phyloP scores from a whole-genome alignment of 2,797 vertebrate species.

The Tokudaia tokunoshimensis region DNA sequence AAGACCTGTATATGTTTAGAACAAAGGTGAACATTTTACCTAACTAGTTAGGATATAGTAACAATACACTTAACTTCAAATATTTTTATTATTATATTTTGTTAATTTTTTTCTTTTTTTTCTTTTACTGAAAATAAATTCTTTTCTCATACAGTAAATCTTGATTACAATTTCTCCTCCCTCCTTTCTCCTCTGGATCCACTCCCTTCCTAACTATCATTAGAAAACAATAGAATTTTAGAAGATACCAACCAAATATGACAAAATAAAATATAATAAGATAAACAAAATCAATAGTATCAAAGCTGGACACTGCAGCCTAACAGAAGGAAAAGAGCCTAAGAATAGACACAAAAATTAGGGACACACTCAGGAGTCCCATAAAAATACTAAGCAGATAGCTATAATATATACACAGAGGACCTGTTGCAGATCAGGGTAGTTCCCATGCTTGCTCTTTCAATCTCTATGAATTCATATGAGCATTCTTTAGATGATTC shows the following conservation, averaged over 20 bases:
- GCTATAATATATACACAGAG: background rate
- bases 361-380: background rate
- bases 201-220: background rate
- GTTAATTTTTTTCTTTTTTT: background rate
- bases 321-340: background rate
- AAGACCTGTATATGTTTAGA: background rate
- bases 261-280: background rate
- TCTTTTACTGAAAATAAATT: background rate
- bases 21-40: background rate
- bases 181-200: background rate
- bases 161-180: background rate
- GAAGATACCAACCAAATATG: background rate
- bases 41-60: background rate
- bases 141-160: background rate
- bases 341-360: background rate
- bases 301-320: background rate
- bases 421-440: background rate
- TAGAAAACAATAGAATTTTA: background rate
- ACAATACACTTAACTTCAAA: background rate
- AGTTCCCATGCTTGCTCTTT: background rate
- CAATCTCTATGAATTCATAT: background rate
- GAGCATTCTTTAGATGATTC: background rate
- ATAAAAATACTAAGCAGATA: background rate
- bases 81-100: background rate
- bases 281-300: background rate